Evolutionary conservation across 2,113 vertebrate genomes (phyloP).

Genomic region (Leptocoma aspasia): DNA sequence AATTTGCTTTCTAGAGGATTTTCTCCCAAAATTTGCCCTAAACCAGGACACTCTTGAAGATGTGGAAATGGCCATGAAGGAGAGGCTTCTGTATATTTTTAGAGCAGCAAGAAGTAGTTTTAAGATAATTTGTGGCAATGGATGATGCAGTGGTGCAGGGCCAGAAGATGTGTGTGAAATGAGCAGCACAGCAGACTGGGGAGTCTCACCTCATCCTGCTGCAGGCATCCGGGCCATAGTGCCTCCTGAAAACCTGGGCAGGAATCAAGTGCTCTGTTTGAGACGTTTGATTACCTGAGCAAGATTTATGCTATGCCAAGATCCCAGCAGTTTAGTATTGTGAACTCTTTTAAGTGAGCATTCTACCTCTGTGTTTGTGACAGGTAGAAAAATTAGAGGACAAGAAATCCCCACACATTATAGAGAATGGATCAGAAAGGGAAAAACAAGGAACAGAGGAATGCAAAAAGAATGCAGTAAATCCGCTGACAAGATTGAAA

Average conservation of each 20-base stretch:
- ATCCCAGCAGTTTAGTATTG: background rate
- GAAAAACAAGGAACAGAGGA: background rate
- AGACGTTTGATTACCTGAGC: background rate
- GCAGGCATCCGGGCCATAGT: background rate
- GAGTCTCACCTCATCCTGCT: background rate
- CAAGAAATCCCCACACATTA: rapidly evolving
- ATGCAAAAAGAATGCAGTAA: background rate
- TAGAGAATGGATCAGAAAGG: background rate
- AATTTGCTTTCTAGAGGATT: too few species aligned
- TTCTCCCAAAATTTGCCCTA: too few species aligned
- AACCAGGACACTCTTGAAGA: background rate
- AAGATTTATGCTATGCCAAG: background rate
- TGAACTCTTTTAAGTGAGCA: background rate
- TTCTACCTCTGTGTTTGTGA: background rate
- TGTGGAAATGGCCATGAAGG: background rate
- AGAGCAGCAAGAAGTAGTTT: background rate
- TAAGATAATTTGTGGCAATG: rapidly evolving
- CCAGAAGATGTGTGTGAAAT: background rate
- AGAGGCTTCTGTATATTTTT: background rate
- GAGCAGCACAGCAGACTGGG: background rate
- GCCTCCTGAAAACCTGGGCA: background rate
- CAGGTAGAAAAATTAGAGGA: background rate
- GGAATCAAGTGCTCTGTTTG: rapidly evolving
- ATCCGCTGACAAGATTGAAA: background rate
- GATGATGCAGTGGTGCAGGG: background rate